Conservation (phyloP, 2,113 vertebrate genomes). For the Crotalus tigris region DNA sequence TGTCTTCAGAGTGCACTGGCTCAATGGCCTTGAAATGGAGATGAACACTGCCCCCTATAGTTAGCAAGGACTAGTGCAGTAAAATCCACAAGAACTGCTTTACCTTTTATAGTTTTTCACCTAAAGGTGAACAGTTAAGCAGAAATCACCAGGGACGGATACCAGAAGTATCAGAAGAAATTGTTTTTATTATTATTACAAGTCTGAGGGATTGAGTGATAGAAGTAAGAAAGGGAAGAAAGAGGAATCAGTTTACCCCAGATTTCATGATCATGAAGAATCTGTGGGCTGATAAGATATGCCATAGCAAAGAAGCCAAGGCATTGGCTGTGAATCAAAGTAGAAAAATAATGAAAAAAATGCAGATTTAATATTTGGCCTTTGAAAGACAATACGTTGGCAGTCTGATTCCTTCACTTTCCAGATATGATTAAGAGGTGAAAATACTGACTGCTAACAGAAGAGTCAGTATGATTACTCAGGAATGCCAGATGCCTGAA, state of each 20-base stretch:
- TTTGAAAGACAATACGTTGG: background rate
- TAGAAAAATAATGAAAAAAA: background rate
- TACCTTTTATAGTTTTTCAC: too few species aligned
- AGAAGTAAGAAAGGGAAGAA: background rate
- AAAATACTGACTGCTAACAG: constrained; percentile 14
- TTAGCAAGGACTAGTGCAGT: background rate
- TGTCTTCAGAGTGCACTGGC: background rate
- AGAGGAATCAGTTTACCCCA: background rate
- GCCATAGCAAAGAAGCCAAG: background rate
- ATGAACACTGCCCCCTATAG: background rate
- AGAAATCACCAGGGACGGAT: constrained; percentile 13
- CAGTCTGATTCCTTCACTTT: fast-evolving
- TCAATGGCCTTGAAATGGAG: background rate
- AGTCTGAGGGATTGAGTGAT: background rate
- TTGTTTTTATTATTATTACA: constrained; percentile 11
- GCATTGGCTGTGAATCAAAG: background rate
- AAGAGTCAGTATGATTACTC: background rate
- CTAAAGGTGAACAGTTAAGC: background rate
- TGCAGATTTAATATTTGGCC: background rate
- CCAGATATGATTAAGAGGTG: constrained; percentile 5
- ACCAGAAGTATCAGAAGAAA: background rate
- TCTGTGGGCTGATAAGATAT: background rate
- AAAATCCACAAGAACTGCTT: background rate
- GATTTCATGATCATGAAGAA: background rate
- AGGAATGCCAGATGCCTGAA: background rate